Evolutionary conservation across 64 coral and sea anemone species (phyloP).

Genomic region (Montipora efflorescens): DNA sequence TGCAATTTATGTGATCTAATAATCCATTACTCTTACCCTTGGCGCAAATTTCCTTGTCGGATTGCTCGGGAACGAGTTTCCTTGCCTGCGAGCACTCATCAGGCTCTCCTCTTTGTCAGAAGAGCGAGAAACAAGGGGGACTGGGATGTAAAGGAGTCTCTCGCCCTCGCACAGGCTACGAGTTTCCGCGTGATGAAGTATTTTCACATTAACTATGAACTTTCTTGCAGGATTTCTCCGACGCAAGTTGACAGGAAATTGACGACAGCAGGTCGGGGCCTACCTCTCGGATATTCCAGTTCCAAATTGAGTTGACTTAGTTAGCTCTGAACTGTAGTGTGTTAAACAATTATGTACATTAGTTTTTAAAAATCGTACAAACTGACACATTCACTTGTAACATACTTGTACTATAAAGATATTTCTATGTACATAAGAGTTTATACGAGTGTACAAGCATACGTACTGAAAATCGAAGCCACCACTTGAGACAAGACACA

Average conservation of each 20-base stretch:
- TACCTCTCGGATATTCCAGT: background rate
- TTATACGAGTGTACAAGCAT: conserved; percentile 30
- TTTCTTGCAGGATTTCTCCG: conserved; percentile 59
- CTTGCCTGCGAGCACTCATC: too few relatives aligned
- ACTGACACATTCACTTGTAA: background rate
- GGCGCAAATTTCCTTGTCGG: too few relatives aligned
- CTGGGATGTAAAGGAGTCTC: too few relatives aligned
- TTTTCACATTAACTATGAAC: background rate
- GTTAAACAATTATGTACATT: background rate
- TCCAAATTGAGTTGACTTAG: too few relatives aligned
- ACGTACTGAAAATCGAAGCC: background rate
- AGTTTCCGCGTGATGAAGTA: background rate
- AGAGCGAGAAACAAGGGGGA: too few relatives aligned
- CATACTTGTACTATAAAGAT: background rate
- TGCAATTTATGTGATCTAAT: too few relatives aligned
- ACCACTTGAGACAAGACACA: background rate
- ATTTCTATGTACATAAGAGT: conserved; percentile 55
- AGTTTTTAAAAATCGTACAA: background rate
- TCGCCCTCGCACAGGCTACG: too few relatives aligned
- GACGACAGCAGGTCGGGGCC: background rate
- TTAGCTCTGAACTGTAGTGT: too few relatives aligned
- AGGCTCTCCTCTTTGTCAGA: too few relatives aligned
- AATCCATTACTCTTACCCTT: too few relatives aligned
- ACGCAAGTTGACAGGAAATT: conserved; percentile 55
- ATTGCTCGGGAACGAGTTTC: too few relatives aligned